Base-by-base conservation (phyloP, 2,113 vertebrate species). In the Cnemophilus loriae region DNA sequence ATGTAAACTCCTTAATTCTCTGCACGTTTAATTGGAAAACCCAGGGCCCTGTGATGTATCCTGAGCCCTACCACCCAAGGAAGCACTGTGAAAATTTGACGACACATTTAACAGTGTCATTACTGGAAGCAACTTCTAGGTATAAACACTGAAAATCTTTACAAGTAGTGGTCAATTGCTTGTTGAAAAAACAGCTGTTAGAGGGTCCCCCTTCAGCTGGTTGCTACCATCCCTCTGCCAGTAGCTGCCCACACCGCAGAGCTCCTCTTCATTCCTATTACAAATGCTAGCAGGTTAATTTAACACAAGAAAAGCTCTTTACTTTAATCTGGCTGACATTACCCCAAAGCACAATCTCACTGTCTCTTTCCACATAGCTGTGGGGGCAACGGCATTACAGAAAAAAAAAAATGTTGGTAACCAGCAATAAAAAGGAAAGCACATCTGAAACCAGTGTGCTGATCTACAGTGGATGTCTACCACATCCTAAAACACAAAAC, bases 401-500 rank as follows among this genome's bases (percentile, higher is more conserved):
- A 24, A 37, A 56, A 61, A 68, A 69, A 70, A 60, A 50, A n/a
- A 41, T 7, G 21, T 16, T 46, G 17, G 47, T 79, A 94, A 91
- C 37, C 33, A 90, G 67, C 74, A 90, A 93, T 30, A 91, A 52
- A 84, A 89, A 90, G 41, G 78, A 94, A 95, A 95, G 90, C 73
- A 93, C 79, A 92, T 88, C 74, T 95, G 87, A 93, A 95, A 90
- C 41, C 46, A 60, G 84, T 28, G 53, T 49, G 46, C 85, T 85
- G 61, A 52, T 96, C 82, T 89, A 59, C 47, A 79, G 44, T 84
- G 50, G n/a, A 87, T 44, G 37, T n/a, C 87, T 89, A 93, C 88
- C 70, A 87, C 90, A 90, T 90, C 95, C 92, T 88, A 96, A 83
- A 94, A 94, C 64, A 91, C 39, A 88, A 87, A 89, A 56, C 49